Base-by-base conservation (phyloP, 2,888 invertebrate species). In the Machimus rusticus region DNA sequence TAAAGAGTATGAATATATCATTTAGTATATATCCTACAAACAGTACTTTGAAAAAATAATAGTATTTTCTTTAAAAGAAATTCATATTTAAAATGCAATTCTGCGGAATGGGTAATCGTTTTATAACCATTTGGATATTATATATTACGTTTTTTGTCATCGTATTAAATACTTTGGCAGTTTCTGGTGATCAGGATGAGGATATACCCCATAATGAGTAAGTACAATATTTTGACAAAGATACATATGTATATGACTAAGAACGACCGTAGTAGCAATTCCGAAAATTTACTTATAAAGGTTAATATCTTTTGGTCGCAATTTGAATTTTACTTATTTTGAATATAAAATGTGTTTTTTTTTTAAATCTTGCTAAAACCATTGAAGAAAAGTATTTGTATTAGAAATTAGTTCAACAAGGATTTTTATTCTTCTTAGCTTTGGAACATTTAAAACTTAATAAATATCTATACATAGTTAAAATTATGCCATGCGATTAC, bases 151-250 rank as follows among this genome's bases (percentile, higher is more conserved):
- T 91, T 88, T 90, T 92, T 87, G 89, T 90, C 89, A 90, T 92
- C 86, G 90, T 91, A 90, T 89, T 90, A 89, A 90, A 91, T 89
- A 90, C 91, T 88, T 89, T 90, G 78, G 89, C 89, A 88, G 91
- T 91, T 88, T 88, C 89, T 88, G 92, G 90, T 77, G 97, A 97
- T 93, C 97, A 97, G 93, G 96, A 97, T 91, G 97, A 97, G 94
- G 97, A 97, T 93, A 97, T 97, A 92, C 97, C 97, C 88, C 97
- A 97, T 93, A 96, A 96, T 93, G 97, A 97, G 97, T 97, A 94
- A 96, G 97, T 94, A 82, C 16, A 34, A 66, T 85, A 86, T 87
- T 66, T 88, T 43, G 9, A 34, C 6, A 34, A 6, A 34, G 0
- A 34, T 34, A 28, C 23, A 4, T 31, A 1, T 37, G 2, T 8